Evolutionary conservation across 2,113 vertebrate genomes (phyloP), one percentile per base, ranked within the genome.

Genomic region (Amphilophus citrinellus): DNA sequence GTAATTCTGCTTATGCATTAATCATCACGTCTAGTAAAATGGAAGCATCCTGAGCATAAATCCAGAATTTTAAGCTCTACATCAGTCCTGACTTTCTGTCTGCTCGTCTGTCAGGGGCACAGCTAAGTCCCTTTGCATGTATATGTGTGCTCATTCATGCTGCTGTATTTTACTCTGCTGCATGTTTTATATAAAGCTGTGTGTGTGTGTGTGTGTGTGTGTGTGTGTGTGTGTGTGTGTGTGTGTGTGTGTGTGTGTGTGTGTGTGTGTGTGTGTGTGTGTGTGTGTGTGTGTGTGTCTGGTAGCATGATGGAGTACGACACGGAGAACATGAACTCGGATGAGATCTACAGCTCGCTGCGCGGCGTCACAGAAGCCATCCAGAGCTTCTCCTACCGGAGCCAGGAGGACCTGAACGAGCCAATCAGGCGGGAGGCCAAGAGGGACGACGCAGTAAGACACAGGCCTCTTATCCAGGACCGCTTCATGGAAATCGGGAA

Each of bases 261-360:
- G 24, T 86, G 1, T 88, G 44, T 84, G 32, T 35, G 32, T 35
- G 32, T 35, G 14, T 68, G 1, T 65, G 2, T 56, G 7, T 56
- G 15, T 88, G 44, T 84, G 32, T 35, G 32, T 35, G 32, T 35
- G 14, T 68, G 1, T 65, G 2, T 56, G 7, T 56, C 9, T 71
- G 66, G 14, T 87, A 99, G 98, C 95, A 97, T 99, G 97, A 96
- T 98, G 96, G 98, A 99, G 94, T 99, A 99, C 75, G 98, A 99
- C 94, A 99, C 98, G 1, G 98, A 99, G 95, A 99, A 99, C 95
- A 96, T 99, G 97, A 99, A 99, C 94, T 98, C 98, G 8, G 98
- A 99, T 83, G 98, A 99, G 96, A 99, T 99, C 95, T 99, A 99
- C 95, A 99, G 98, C 94, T 99, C 98, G 18, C 96, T 99, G 86